phyloP scores from a whole-genome alignment of 2,797 vertebrate genomes.

The Philypnodon macrostomus region DNA sequence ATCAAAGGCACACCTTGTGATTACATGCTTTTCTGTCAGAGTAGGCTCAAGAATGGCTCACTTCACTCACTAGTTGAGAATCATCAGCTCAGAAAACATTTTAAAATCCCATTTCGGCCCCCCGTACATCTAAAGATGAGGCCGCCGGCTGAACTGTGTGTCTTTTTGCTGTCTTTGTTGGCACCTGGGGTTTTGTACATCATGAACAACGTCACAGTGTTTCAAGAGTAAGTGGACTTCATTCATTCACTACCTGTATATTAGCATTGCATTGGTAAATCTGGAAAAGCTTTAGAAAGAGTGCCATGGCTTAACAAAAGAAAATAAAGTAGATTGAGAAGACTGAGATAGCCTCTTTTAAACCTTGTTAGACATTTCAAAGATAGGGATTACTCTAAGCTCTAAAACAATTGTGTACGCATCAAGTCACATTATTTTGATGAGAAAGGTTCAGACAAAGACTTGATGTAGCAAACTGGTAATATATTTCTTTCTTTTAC shows the following conservation, averaged over 20 bases:
- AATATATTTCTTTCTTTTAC: neutral
- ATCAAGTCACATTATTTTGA: neutral
- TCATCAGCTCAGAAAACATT: slow-evolving; percentile 1
- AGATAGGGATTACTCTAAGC: slow-evolving; percentile 4
- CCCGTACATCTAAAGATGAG: slow-evolving; percentile 53
- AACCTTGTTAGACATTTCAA: neutral
- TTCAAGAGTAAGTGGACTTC: slow-evolving; percentile 85
- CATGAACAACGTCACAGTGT: slow-evolving; percentile 69
- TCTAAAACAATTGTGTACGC: neutral
- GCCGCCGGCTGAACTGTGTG: slow-evolving; percentile 63
- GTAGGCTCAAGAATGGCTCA: slow-evolving; percentile 31
- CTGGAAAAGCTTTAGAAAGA: slow-evolving; percentile 15
- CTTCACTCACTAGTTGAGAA: slow-evolving; percentile 12
- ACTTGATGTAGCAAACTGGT: neutral
- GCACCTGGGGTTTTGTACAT: slow-evolving; percentile 79
- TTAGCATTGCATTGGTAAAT: too few species aligned
- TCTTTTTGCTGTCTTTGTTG: slow-evolving; percentile 77
- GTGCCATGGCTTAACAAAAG: slow-evolving; percentile 2
- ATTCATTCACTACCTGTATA: slow-evolving; percentile 1
- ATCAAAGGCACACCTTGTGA: slow-evolving; percentile 52
- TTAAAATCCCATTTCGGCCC: neutral
- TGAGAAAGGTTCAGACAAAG: neutral
- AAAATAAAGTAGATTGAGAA: slow-evolving; percentile 6
- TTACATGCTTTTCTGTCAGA: neutral
- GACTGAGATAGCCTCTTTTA: slow-evolving; percentile 18